Percentiles rank a stretch among this genome's conserved stretches.
Evolutionary conservation across 2,113 vertebrate genomes (phyloP).

Genomic region (Calidris pugnax): DNA sequence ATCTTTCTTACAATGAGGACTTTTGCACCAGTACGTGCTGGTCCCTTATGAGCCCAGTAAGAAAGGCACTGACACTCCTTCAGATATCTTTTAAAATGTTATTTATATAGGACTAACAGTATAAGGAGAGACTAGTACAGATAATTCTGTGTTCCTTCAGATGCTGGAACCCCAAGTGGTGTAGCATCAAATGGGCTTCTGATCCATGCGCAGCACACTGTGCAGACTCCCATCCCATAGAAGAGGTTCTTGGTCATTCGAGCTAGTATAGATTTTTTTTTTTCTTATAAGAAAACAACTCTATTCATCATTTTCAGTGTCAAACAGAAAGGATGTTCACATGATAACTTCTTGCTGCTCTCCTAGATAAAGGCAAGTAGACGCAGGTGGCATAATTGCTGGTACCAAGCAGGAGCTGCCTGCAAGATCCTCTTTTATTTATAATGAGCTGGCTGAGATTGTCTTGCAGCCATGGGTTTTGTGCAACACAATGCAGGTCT

Average conservation of each 20-base stretch:
- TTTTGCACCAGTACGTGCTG: neutral
- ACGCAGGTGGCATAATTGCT: neutral
- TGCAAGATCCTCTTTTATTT: rapidly evolving
- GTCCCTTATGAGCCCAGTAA: neutral
- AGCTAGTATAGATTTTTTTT: neutral
- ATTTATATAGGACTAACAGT: neutral
- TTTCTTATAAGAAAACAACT: neutral
- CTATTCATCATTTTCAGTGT: neutral
- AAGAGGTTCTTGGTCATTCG: neutral
- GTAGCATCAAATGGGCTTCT: neutral
- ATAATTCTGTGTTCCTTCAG: neutral
- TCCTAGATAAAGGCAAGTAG: neutral
- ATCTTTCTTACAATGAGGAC: neutral
- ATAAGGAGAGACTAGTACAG: neutral
- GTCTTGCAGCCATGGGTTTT: neutral
- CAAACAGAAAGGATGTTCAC: neutral
- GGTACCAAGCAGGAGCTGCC: neutral
- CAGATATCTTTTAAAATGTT: neutral
- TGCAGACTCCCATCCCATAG: rapidly evolving
- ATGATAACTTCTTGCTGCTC: neutral
- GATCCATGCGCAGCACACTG: neutral
- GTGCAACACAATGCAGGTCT: neutral
- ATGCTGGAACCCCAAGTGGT: neutral
- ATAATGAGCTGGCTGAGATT: neutral
- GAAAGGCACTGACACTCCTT: neutral